Base-by-base conservation (phyloP, 2,797 vertebrate species). In the Sparidentex hasta region DNA sequence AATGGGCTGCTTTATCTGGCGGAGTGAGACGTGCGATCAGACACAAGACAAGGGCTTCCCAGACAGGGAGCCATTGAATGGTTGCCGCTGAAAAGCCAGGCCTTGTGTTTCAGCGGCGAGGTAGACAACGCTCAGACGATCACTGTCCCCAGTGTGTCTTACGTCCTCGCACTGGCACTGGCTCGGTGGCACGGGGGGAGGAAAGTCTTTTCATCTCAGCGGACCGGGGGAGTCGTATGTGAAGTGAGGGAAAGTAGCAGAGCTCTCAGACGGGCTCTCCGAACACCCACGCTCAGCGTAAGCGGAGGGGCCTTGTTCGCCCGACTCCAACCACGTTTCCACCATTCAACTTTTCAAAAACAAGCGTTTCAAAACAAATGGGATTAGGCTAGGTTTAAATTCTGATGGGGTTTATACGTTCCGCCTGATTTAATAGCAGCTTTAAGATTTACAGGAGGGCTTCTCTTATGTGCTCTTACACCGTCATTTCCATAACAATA, bases 1-100 rank as follows among this genome's bases (percentile, higher is more conserved):
- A 95, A 95, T 88, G 90, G 91, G 88, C 87, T 82, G 91, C 94
- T 95, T 94, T 93, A 94, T 94, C 86, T 86, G 78, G 88, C 67
- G 65, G 33, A 86, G 87, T 2, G 87, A 91, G 92, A 92, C 84
- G 86, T 83, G 90, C 88, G 78, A 92, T 93, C 91, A 86, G 90
- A 93, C 92, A 92, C 91, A 90, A 92, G 92, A 94, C 93, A 86
- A 94, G 92, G 85, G 90, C 83, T 92, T 91, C 88, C 91, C 90
- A 92, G 93, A 93, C 93, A 88, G 91, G 73, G 88, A 91, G 88
- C 86, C 89, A 83, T 54, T 95, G 92, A 95, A 93, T 91, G 88
- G 90, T 56, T 78, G 73, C 74, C 87, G 82, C 72, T 94, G 93
- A 95, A 92, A 94, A 90, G 93, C 86, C 84, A 4, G 87, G 92